Conservation (phyloP, 2,113 vertebrate genomes). For the Rutilus rutilus region DNA sequence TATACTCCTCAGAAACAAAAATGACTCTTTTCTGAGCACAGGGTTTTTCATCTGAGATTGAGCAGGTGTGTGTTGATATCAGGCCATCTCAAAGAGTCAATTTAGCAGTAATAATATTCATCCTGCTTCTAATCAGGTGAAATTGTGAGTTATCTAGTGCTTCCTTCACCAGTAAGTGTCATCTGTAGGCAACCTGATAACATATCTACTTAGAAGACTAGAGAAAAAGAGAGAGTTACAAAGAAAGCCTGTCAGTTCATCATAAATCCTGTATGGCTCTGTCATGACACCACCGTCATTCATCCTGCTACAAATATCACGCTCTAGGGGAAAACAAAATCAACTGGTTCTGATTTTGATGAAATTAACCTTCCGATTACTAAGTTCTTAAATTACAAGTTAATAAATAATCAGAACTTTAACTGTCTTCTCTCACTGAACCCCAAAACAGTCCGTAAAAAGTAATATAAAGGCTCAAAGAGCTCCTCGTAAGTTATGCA, state of each 20-base stretch:
- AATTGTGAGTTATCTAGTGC: neutral
- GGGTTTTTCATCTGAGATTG: slow-evolving; percentile 11
- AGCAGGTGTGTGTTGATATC: slow-evolving; percentile 20
- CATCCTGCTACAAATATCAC: neutral
- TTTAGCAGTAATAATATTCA: slow-evolving; percentile 36
- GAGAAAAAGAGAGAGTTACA: neutral
- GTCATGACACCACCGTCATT: neutral
- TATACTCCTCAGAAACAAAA: slow-evolving; percentile 18
- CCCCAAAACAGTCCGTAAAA: neutral
- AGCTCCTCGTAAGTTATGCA: neutral
- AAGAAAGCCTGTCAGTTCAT: neutral
- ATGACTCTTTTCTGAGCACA: neutral
- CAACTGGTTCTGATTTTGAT: neutral
- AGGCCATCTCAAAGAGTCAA: neutral
- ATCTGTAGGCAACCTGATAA: slow-evolving; percentile 33
- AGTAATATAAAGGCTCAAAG: neutral
- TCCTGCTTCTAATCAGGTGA: neutral
- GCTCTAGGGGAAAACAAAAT: neutral
- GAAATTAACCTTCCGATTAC: neutral
- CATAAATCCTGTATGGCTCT: neutral
- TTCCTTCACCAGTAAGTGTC: neutral
- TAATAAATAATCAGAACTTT: neutral
- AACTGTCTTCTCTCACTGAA: neutral
- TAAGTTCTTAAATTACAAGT: too few species aligned
- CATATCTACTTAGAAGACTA: neutral